Conservation (phyloP, 2,113 vertebrate species). For the Gobius niger region DNA sequence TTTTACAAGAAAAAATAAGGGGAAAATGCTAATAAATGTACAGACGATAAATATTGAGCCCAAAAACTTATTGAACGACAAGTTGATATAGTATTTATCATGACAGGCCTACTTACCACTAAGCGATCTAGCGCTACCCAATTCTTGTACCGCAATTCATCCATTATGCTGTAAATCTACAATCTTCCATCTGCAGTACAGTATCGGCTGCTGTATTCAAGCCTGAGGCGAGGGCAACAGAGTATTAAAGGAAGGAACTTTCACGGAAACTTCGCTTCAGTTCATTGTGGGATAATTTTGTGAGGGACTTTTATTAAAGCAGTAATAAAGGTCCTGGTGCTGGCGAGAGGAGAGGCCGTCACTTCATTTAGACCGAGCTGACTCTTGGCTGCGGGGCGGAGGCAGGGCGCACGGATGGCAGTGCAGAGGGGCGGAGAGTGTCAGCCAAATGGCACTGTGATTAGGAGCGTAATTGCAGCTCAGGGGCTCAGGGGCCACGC, state of each 20-base stretch:
- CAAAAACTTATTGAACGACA: too few species aligned
- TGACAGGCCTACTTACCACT: too few species aligned
- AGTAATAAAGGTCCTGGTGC: slow-evolving; percentile 83
- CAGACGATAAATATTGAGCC: too few species aligned
- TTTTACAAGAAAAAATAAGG: too few species aligned
- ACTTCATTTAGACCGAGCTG: slow-evolving; percentile 93
- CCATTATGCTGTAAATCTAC: background rate
- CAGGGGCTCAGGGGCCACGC: slow-evolving; percentile 89
- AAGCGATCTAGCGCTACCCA: background rate
- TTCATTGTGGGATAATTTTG: slow-evolving; percentile 71
- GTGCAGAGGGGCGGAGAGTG: slow-evolving; percentile 81
- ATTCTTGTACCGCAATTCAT: background rate
- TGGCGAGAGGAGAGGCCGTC: slow-evolving; percentile 81
- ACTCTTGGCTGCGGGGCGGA: slow-evolving; percentile 73
- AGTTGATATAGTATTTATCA: too few species aligned
- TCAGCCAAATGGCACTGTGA: slow-evolving; percentile 90
- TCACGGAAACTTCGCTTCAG: slow-evolving; percentile 53
- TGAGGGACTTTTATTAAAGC: slow-evolving; percentile 82
- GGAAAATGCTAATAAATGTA: too few species aligned
- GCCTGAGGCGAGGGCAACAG: slow-evolving; percentile 21
- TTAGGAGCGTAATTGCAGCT: slow-evolving; percentile 93
- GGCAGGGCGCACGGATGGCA: slow-evolving; percentile 54
- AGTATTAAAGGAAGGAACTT: slow-evolving; percentile 52
- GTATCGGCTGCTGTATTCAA: slow-evolving; percentile 16
- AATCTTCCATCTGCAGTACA: background rate